Percentiles rank a stretch among this genome's conserved stretches.
Evolutionary conservation across 2,888 invertebrate species (phyloP).

Genomic region (Priocnemis perturbator): DNA sequence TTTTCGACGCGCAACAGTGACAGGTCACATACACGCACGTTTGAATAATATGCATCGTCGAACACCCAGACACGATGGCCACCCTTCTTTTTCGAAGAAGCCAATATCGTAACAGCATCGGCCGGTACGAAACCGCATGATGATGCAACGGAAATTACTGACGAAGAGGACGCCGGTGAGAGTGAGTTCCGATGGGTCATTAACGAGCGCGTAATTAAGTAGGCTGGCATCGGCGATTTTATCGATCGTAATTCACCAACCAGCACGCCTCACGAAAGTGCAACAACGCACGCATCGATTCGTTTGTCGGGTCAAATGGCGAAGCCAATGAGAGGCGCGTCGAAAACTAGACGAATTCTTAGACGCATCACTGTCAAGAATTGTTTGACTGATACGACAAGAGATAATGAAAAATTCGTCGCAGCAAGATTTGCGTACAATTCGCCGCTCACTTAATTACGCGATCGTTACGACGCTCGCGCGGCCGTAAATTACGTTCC

Average conservation of each 20-base stretch:
- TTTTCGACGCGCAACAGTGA: conserved; percentile 24
- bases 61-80: background rate
- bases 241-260: conserved; percentile 10
- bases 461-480: too few species aligned
- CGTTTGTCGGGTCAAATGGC: background rate
- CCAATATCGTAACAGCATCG: too few species aligned
- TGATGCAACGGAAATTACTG: conserved; percentile 9
- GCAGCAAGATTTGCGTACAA: too few species aligned
- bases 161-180: background rate
- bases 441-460: too few species aligned
- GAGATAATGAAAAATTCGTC: too few species aligned
- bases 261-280: too few species aligned
- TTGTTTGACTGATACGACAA: too few species aligned
- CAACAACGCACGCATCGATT: too few species aligned
- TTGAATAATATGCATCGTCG: background rate
- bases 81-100: too few species aligned
- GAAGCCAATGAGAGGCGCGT: background rate
- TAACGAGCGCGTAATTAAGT: conserved; percentile 12
- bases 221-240: conserved; percentile 4
- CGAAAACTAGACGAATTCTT: too few species aligned
- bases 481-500: too few species aligned
- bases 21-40: conserved; percentile 24
- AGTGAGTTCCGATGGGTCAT: background rate
- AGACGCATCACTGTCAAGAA: too few species aligned
- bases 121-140: background rate